Conservation (phyloP, 1,140 invertebrate species). For the Archegozetes longisetosus region DNA sequence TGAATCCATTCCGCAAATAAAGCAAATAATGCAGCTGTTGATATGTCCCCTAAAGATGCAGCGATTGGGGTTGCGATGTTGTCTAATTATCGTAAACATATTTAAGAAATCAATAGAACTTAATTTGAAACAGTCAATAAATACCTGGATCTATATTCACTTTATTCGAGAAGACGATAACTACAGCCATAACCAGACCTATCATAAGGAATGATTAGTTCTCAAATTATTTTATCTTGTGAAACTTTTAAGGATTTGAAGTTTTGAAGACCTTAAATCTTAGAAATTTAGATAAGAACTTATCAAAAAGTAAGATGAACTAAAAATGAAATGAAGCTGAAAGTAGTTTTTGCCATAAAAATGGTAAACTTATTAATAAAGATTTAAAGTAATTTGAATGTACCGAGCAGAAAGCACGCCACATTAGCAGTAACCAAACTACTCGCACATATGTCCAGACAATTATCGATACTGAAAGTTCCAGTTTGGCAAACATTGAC, state of each 20-base stretch:
- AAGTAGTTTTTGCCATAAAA: no score
- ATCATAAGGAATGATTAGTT: not conserved
- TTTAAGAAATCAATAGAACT: not conserved
- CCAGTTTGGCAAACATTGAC: slow-evolving; percentile 46
- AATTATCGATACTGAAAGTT: slow-evolving; percentile 57
- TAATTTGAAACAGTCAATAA: not conserved
- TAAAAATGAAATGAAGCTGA: no score
- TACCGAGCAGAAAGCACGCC: slow-evolving; percentile 71
- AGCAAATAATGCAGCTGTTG: slow-evolving; percentile 43
- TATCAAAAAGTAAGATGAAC: no score
- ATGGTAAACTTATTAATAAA: no score
- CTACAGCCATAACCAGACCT: slow-evolving; percentile 13
- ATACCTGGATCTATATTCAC: slow-evolving; percentile 27
- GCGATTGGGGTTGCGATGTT: slow-evolving; percentile 94
- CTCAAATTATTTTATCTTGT: not conserved
- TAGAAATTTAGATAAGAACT: no score
- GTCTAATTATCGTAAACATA: slow-evolving; percentile 32
- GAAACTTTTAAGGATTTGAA: not conserved
- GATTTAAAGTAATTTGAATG: no score
- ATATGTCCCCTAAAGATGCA: slow-evolving; percentile 81
- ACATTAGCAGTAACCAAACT: slow-evolving; percentile 74
- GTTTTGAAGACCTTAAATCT: no score
- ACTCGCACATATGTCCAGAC: slow-evolving; percentile 63
- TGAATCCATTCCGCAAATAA: not conserved
- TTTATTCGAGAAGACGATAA: slow-evolving; percentile 12